Evolutionary conservation across 2,113 vertebrate genomes (phyloP).

Genomic region (Monarcha castaneiventris): DNA sequence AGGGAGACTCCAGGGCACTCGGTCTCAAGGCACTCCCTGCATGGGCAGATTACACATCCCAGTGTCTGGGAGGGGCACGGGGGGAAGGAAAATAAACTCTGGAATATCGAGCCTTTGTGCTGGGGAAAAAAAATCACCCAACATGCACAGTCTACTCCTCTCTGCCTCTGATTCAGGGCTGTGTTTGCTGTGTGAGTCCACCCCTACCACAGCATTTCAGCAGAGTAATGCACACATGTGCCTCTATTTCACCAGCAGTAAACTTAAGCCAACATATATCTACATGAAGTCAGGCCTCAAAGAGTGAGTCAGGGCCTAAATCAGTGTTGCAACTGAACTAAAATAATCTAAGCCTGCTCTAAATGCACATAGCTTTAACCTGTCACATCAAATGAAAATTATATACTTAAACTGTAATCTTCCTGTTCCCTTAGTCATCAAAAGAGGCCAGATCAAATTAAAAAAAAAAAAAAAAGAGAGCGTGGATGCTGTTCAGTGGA

Average conservation of each 20-base stretch:
- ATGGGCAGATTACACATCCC: not conserved
- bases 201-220: not conserved
- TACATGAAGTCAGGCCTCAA: not conserved
- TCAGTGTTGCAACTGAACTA: not conserved
- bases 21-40: not conserved
- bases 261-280: not conserved
- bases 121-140: not conserved
- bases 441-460: not conserved
- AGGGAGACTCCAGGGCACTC: not conserved
- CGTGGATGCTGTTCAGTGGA: not conserved
- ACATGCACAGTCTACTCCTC: not conserved
- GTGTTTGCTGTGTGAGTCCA: not conserved
- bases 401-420: slow-evolving; percentile 46
- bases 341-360: slow-evolving; percentile 28
- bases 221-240: not conserved
- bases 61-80: not conserved
- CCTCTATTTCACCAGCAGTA: not conserved
- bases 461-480: not conserved
- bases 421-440: slow-evolving; percentile 39
- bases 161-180: not conserved
- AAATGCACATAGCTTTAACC: slow-evolving; percentile 34
- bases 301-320: slow-evolving; percentile 32
- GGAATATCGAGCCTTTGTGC: not conserved
- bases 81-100: not conserved
- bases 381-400: slow-evolving; percentile 55